Base-by-base conservation (phyloP, 1,140 invertebrate species). In the Ceratina calcarata region DNA sequence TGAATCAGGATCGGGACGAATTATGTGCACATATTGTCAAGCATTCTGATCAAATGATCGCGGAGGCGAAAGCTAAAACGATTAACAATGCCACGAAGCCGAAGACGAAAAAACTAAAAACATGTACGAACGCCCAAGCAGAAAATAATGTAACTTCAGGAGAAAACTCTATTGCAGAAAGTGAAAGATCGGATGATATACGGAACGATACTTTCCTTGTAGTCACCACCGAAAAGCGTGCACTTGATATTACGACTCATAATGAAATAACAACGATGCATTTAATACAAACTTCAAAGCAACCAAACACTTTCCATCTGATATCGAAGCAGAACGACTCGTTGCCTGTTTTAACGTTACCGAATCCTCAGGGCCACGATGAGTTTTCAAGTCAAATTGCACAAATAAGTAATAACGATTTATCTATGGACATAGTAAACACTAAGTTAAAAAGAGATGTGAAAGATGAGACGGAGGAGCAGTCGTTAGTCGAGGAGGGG, bases 11-110 rank as follows among this genome's bases (percentile, higher is more conserved):
- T 77, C 79, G 92, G 13, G 93, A 94, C 37, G 93, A 94, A 75
- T 84, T 94, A 15, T 94, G 93, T 79, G 93, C 93, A 0, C 93
- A 94, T 53, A 93, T 94, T 53, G 93, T 94, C 24, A 93, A 93
- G 78, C 93, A 94, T 83, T 94, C 93, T 4, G 93, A 94, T 77
- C 89, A 92, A 53, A 91, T 94, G 88, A 92, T 93, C 37, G 91
- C 92, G 0, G 90, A 92, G 55, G 93, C 93, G 6, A 94, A 93
- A 67, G 92, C 91, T 0, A 93, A 92, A 65, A 90, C 84, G 13
- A 90, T 83, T 45, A 88, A 76, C 32, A 87, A 89, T 49, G 20
- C 86, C 2, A 75, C 84, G 16, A 91, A 90, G 80, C 91, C 79
- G 0, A 93, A 91, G 58, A 10, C 83, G 37, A 91, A 87, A 22